Conservation (phyloP, 2,888 invertebrate genomes). For the Arrhopalites spinosus region DNA sequence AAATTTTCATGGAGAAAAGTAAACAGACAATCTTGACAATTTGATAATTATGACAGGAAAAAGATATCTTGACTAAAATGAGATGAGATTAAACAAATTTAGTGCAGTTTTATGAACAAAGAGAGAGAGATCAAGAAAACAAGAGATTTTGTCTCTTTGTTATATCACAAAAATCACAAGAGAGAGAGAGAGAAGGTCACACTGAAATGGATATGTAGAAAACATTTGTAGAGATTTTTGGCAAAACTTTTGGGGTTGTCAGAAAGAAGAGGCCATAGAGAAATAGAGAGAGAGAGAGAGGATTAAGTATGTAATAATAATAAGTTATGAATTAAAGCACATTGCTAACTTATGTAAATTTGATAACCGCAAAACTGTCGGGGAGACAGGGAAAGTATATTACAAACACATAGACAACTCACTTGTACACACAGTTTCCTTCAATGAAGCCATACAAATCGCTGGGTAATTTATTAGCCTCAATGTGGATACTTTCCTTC, state of each 20-base stretch:
- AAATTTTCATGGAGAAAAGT: too few species aligned
- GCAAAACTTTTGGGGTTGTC: neutral
- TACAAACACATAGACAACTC: neutral
- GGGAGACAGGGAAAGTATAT: neutral
- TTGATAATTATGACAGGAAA: too few species aligned
- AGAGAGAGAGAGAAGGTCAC: too few species aligned
- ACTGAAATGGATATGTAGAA: too few species aligned
- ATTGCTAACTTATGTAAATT: conserved; percentile 12
- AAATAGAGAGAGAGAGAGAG: neutral
- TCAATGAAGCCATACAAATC: neutral
- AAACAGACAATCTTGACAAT: too few species aligned
- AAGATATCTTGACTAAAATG: too few species aligned
- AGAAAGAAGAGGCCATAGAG: neutral
- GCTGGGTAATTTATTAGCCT: neutral
- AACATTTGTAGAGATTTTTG: too few species aligned
- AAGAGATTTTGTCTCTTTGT: too few species aligned
- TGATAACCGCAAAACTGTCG: conserved; percentile 15
- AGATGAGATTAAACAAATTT: too few species aligned
- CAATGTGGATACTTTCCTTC: neutral
- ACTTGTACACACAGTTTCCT: neutral
- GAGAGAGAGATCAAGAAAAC: too few species aligned
- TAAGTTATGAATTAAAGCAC: conserved; percentile 13
- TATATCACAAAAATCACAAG: too few species aligned
- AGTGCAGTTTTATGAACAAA: too few species aligned
- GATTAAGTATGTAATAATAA: conserved; percentile 17